Percentiles rank a stretch among this genome's conserved stretches.
phyloP scores from a whole-genome alignment of 2,888 invertebrate genomes.

The Polydrusus cervinus region DNA sequence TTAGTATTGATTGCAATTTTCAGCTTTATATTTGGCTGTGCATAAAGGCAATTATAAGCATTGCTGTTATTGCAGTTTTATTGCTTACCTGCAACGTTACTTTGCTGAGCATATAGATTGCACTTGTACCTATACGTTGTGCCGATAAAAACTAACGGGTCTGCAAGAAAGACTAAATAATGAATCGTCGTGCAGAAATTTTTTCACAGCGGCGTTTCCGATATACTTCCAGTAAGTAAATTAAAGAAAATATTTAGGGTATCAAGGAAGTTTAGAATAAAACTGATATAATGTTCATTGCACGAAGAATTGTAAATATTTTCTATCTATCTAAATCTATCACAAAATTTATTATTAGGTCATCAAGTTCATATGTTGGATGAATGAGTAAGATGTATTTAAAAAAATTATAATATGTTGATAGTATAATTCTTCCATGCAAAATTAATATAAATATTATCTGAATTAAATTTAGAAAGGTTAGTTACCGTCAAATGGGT shows the following conservation, averaged over 20 bases:
- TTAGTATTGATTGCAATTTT: neutral
- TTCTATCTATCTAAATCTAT: too few species aligned
- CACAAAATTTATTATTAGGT: too few species aligned
- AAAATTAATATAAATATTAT: too few species aligned
- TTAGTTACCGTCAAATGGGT: too few species aligned
- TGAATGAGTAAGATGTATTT: too few species aligned
- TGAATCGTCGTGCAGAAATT: constrained; percentile 17
- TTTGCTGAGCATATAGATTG: constrained; percentile 28
- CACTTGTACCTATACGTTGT: neutral
- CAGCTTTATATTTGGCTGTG: constrained; percentile 8
- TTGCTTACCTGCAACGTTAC: constrained; percentile 18
- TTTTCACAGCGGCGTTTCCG: constrained; percentile 11
- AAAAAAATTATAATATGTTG: too few species aligned
- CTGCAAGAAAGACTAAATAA: constrained; percentile 28
- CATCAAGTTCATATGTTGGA: too few species aligned
- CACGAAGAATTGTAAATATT: too few species aligned
- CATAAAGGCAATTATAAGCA: constrained; percentile 31
- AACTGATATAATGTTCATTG: too few species aligned
- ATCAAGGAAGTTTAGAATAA: too few species aligned
- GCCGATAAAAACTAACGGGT: constrained; percentile 41
- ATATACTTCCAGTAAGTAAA: neutral
- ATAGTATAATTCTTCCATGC: too few species aligned
- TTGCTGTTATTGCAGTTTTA: constrained; percentile 31
- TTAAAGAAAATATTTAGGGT: neutral
- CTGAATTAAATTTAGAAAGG: too few species aligned